Base-by-base conservation (phyloP, 2,888 invertebrate species). In the Timandra comae region DNA sequence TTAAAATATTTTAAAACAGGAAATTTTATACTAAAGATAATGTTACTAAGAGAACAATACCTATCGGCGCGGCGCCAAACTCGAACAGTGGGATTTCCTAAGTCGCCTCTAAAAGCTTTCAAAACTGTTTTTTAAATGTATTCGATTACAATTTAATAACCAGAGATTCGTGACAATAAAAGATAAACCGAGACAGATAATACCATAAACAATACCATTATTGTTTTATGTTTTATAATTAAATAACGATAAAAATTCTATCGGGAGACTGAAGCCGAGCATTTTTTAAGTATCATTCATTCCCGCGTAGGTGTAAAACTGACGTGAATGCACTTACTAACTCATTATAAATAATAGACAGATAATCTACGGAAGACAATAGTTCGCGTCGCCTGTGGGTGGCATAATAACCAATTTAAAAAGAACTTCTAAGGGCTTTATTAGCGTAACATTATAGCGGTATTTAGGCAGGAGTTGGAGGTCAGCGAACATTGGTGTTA, bases 291-390 rank as follows among this genome's bases (percentile, higher is more conserved):
- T 44, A 45, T 29, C 46, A 46, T 49, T 48, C 34, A 30, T 34
- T 30, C 23, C 34, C 30, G 69, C 64, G 79, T 79, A 70, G 79
- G 80, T 55, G 75, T 67, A 42, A 46, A 49, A 58, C 46, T 56
- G 58, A 64, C 63, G 53, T 64, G 62, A 67, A 68, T 63, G 67
- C 63, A 64, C 63, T 62, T 47, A 68, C n/a, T n/a, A n/a, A n/a
- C 66, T 72, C 72, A 76, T 80, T 77, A 75, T 76, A 78, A 80
- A 71, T 80, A 78, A 80, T 77, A 70, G 68, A 51, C 54, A 71
- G 78, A 77, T 76, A 75, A 75, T 68, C 61, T 53, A 41, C 48
- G 49, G 54, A 56, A 78, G 71, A 80, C 79, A 79, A 80, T 77
- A 70, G 77, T 72, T 70, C 54, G 56, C 58, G 59, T 59, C 62